phyloP scores from a whole-genome alignment of 92 coral and sea anemone genomes.

The Epizoanthus illoricatus region DNA sequence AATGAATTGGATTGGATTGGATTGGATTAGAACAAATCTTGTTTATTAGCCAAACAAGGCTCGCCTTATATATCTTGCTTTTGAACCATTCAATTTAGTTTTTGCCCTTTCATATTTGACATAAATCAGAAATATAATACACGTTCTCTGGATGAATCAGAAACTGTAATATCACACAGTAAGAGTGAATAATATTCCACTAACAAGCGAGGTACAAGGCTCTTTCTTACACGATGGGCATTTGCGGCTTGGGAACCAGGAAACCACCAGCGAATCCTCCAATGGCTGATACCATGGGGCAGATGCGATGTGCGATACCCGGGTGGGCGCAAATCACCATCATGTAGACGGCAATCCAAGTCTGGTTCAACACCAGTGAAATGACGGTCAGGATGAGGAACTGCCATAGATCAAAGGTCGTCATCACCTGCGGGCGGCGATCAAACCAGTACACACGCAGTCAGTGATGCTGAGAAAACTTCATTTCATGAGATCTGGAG shows the following conservation, averaged over 20 bases:
- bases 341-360: conserved; percentile 68
- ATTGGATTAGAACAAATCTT: too few relatives aligned
- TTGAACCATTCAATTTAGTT: too few relatives aligned
- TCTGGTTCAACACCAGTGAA: conserved; percentile 65
- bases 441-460: neutral
- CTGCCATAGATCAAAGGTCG: conserved; percentile 51
- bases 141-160: too few relatives aligned
- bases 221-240: conserved; percentile 57
- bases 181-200: neutral
- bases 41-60: too few relatives aligned
- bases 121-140: too few relatives aligned
- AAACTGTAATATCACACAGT: neutral
- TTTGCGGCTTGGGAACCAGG: conserved; percentile 67
- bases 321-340: conserved; percentile 70
- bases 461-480: neutral
- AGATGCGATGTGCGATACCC: conserved; percentile 61
- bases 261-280: conserved; percentile 74
- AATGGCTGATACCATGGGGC: conserved; percentile 73
- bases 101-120: too few relatives aligned
- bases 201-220: neutral
- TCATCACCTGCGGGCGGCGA: conserved; percentile 47
- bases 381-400: conserved; percentile 49
- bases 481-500: neutral
- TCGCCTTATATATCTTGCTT: too few relatives aligned
- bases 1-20: too few relatives aligned